Conservation (phyloP, 2,113 vertebrate genomes). For the Notothenia rossii region DNA sequence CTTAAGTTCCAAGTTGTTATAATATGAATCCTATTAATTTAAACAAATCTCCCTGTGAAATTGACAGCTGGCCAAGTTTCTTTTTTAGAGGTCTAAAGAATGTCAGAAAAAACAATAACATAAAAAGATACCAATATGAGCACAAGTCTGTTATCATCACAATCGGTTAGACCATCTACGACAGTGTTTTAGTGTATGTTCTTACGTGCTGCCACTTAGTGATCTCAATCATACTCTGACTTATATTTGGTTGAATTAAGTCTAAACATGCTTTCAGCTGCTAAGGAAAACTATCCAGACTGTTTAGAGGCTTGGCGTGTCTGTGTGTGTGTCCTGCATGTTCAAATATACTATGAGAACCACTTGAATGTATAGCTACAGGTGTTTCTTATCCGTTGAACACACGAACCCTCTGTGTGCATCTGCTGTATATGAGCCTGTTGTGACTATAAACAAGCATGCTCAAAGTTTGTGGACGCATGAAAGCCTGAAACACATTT, state of each 20-base stretch:
- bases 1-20: not conserved
- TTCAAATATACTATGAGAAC: constrained; percentile 24
- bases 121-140: not conserved
- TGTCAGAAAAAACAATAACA: not conserved
- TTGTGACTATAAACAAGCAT: constrained; percentile 47
- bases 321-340: not conserved
- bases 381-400: constrained; percentile 59
- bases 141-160: not conserved
- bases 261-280: not conserved
- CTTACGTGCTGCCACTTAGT: not conserved
- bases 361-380: constrained; percentile 37
- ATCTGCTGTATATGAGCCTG: constrained; percentile 41
- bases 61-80: not conserved
- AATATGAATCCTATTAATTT: not conserved
- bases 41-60: not conserved
- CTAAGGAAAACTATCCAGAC: not conserved
- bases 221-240: too few species aligned
- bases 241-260: not conserved
- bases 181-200: not conserved
- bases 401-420: constrained; percentile 39
- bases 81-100: not conserved
- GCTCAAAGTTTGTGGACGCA: constrained; percentile 16
- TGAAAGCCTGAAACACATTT: constrained; percentile 41
- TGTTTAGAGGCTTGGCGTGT: not conserved
- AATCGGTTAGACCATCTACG: not conserved